phyloP scores from a whole-genome alignment of 2,797 vertebrate species.

The Cossypha heuglini region DNA sequence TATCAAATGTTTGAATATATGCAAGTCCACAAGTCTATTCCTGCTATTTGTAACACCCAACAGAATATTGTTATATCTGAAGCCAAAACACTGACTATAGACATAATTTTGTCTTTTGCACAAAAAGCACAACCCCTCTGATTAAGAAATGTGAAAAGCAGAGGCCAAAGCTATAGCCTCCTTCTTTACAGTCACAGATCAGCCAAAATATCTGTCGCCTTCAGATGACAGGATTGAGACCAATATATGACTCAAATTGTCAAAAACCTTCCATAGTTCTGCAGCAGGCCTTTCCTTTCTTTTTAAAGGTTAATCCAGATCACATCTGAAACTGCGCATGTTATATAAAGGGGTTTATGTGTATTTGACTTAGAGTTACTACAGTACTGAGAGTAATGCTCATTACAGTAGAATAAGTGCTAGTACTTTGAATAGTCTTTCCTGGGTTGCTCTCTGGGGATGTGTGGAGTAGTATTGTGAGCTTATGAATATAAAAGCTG shows the following conservation, averaged over 20 bases:
- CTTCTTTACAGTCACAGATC: background rate
- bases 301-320: constrained; percentile 60
- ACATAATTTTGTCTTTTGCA: background rate
- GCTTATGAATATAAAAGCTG: background rate
- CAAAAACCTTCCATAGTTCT: background rate
- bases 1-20: background rate
- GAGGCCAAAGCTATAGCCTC: background rate
- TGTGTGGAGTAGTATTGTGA: background rate
- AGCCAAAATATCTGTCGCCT: background rate
- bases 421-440: constrained; percentile 22
- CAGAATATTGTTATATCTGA: background rate
- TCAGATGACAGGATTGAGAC: background rate
- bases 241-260: background rate
- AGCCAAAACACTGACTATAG: background rate
- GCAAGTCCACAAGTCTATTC: background rate
- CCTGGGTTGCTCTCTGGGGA: background rate
- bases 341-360: background rate
- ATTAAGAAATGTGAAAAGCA: background rate
- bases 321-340: constrained; percentile 29
- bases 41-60: background rate
- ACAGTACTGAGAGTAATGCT: constrained; percentile 18
- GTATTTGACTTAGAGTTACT: constrained; percentile 43
- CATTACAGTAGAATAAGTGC: background rate
- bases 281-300: background rate
- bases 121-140: background rate